A percentile compares a stretch with the other conserved stretches of the same genome.
Conservation (phyloP, 2,888 invertebrate genomes). For the Morpho deidamia region DNA sequence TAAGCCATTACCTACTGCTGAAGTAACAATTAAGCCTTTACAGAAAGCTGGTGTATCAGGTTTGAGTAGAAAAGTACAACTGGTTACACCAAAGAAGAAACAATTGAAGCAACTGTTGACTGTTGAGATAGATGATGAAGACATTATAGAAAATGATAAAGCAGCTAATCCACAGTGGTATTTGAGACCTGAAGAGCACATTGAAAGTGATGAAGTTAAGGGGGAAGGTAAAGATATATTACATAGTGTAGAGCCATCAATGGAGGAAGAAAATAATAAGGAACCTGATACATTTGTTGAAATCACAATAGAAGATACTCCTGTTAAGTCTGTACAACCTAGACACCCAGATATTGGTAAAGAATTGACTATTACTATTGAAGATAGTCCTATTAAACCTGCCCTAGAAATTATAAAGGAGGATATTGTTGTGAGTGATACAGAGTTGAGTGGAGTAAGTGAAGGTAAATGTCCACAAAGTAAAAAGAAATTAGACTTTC, state of each 20-base stretch:
- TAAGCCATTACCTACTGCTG: constrained; percentile 24
- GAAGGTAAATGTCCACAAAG: constrained; percentile 39
- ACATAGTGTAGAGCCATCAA: constrained; percentile 3
- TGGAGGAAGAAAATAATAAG: constrained; percentile 52
- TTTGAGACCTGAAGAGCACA: constrained; percentile 56
- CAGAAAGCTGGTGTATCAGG: constrained; percentile 12
- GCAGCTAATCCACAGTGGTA: constrained; percentile 57
- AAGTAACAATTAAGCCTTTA: constrained; percentile 36
- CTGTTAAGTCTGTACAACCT: constrained; percentile 44
- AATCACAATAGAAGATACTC: constrained; percentile 69
- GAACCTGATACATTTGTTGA: constrained; percentile 56
- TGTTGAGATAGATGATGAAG: constrained; percentile 65
- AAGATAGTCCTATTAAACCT: constrained; percentile 60
- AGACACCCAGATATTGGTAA: constrained; percentile 41
- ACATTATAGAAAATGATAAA: constrained; percentile 27
- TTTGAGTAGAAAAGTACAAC: constrained; percentile 19
- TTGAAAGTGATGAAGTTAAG: background rate
- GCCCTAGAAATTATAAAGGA: constrained; percentile 25
- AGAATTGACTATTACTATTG: constrained; percentile 56
- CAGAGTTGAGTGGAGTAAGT: constrained; percentile 32
- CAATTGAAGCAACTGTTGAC: constrained; percentile 36
- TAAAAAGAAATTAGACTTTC: constrained; percentile 61
- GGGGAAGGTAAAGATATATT: constrained; percentile 1
- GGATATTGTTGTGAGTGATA: constrained; percentile 28
- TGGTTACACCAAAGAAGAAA: constrained; percentile 14